phyloP scores from a whole-genome alignment of 2,797 vertebrate species.

The Chelon auratus region DNA sequence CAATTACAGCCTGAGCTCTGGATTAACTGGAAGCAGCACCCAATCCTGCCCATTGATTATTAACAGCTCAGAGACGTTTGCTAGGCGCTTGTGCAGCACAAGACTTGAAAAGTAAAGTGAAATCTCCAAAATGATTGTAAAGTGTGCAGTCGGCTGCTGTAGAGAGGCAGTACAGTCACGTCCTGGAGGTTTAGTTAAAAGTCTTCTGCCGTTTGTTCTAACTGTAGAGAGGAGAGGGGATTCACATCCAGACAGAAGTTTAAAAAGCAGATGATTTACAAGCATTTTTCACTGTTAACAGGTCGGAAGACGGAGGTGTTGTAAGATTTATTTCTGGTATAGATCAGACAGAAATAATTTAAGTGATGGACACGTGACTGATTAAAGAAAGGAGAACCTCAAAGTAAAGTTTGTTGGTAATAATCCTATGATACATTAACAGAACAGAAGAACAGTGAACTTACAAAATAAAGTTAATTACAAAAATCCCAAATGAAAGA shows the following conservation, averaged over 20 bases:
- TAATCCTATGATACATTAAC: too few relatives aligned
- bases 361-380: not conserved
- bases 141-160: not conserved
- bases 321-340: not conserved
- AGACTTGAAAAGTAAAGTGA: constrained; percentile 24
- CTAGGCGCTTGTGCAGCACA: not conserved
- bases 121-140: constrained; percentile 22
- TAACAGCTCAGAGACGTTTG: constrained; percentile 27
- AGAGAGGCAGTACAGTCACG: not conserved
- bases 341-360: not conserved
- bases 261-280: not conserved
- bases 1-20: not conserved
- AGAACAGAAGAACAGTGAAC: not conserved
- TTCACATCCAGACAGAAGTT: not conserved
- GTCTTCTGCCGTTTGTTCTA: constrained; percentile 9
- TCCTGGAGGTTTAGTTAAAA: constrained; percentile 7
- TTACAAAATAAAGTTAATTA: not conserved
- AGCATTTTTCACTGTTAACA: not conserved
- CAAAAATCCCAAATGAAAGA: not conserved
- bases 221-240: constrained; percentile 2
- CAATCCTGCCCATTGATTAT: constrained; percentile 8
- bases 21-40: constrained; percentile 24
- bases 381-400: not conserved
- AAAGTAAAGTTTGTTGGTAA: not conserved
- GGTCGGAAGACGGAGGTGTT: not conserved